A percentile compares a stretch with the other conserved stretches of the same genome.
phyloP scores from a whole-genome alignment of 2,113 vertebrate species.

The Peromyscus maniculatus region DNA sequence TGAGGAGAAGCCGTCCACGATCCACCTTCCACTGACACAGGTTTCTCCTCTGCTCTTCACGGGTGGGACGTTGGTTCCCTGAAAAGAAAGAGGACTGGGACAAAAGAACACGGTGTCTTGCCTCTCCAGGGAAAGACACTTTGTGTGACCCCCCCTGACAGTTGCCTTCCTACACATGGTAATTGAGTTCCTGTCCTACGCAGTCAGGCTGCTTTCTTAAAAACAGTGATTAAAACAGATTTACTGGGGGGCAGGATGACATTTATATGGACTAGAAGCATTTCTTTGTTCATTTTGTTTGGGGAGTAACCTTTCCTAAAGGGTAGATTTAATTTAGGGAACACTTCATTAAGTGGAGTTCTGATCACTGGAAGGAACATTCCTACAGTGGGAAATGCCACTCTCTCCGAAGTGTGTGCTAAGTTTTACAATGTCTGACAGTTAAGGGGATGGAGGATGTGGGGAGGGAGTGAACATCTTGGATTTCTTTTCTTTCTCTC shows the following conservation, averaged over 20 bases:
- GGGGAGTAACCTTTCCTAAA: conserved; percentile 79
- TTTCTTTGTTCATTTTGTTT: conserved; percentile 83
- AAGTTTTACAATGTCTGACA: conserved; percentile 46
- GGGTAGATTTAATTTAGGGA: conserved; percentile 82
- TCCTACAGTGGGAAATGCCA: conserved; percentile 66
- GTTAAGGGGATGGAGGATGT: conserved; percentile 41
- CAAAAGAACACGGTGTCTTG: background rate
- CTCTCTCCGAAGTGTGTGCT: conserved; percentile 42
- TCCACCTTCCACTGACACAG: accelerated
- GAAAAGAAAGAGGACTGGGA: background rate
- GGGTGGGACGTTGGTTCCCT: background rate
- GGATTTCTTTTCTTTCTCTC: background rate
- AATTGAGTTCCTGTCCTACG: conserved; percentile 83
- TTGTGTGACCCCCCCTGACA: conserved; percentile 74
- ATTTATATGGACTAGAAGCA: conserved; percentile 69
- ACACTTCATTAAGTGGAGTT: conserved; percentile 81
- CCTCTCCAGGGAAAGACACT: background rate
- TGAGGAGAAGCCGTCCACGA: accelerated
- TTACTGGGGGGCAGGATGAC: conserved; percentile 82
- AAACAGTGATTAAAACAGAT: conserved; percentile 82
- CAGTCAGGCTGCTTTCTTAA: conserved; percentile 70
- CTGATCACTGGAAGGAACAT: conserved; percentile 48
- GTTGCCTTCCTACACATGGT: conserved; percentile 42
- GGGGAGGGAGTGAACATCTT: background rate
- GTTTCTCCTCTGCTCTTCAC: background rate